phyloP scores from a whole-genome alignment of 35 echinoderm and acorn worm genomes.

The Eucidaris tribuloides region DNA sequence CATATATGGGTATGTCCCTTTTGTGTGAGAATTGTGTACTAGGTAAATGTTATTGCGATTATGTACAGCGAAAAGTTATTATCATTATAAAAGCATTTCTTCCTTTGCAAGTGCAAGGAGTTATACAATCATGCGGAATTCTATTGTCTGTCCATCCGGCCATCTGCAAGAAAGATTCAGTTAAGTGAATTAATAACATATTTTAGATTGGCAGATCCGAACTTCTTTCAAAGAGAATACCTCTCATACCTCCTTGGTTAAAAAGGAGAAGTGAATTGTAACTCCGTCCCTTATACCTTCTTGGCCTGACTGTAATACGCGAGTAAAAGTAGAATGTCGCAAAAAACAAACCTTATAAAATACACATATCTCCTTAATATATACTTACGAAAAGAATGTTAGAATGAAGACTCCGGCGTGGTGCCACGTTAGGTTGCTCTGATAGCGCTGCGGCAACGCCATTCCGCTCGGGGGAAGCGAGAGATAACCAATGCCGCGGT shows the following conservation, averaged over 20 bases:
- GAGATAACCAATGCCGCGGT: not conserved
- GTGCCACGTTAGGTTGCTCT: not conserved
- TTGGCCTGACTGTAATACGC: not conserved
- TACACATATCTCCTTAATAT: not conserved
- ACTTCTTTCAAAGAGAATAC: not conserved
- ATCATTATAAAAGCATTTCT: no score
- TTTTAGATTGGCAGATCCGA: not conserved
- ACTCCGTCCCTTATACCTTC: not conserved
- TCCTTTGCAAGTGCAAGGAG: no score
- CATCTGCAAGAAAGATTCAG: no score
- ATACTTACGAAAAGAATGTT: constrained; percentile 77
- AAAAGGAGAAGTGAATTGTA: not conserved
- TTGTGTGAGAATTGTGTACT: no score
- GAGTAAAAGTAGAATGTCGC: not conserved
- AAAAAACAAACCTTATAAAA: not conserved
- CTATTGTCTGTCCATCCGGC: no score
- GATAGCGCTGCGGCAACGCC: not conserved
- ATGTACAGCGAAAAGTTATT: no score
- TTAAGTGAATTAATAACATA: no score
- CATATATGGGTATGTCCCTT: no score
- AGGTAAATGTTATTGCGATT: no score
- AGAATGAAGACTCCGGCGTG: constrained; percentile 52
- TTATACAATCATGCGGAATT: no score
- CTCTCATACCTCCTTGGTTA: not conserved
- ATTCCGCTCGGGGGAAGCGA: not conserved